Conservation (phyloP, 1,140 invertebrate species). For the Magallana angulata region DNA sequence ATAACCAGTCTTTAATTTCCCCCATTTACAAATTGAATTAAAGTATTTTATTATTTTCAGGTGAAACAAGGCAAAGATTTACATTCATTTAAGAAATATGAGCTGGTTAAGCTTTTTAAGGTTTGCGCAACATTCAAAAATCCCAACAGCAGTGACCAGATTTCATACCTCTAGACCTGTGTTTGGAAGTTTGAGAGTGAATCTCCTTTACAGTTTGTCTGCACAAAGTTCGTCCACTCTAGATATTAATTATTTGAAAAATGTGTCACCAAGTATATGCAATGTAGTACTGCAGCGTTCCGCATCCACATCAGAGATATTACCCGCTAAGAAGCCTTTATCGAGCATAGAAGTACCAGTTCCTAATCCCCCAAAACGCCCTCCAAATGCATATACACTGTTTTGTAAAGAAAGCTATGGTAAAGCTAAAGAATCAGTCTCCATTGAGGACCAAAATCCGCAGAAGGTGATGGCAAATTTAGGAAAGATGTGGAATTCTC, state of each 20-base stretch:
- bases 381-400: not conserved
- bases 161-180: not conserved
- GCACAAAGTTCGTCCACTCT: not conserved
- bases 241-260: not conserved
- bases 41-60: constrained; percentile 3
- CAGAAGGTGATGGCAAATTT: not conserved
- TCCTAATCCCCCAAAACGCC: constrained; percentile 9
- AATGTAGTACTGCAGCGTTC: not conserved
- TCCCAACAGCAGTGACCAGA: not conserved
- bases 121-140: not conserved
- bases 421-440: not conserved
- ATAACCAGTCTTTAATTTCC: too few species aligned
- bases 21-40: too few species aligned
- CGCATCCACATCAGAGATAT: not conserved
- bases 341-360: not conserved
- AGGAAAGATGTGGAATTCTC: constrained; percentile 4
- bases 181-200: not conserved
- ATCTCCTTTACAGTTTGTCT: not conserved
- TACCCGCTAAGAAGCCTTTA: not conserved
- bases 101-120: not conserved
- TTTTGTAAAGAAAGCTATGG: not conserved
- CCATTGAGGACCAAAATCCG: not conserved
- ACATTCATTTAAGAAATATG: not conserved
- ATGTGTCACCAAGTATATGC: not conserved
- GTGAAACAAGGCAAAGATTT: not conserved